A percentile compares a stretch with the other conserved stretches of the same genome.
Conservation (phyloP, 1,140 invertebrate species). For the Philopotamus ludificatus region DNA sequence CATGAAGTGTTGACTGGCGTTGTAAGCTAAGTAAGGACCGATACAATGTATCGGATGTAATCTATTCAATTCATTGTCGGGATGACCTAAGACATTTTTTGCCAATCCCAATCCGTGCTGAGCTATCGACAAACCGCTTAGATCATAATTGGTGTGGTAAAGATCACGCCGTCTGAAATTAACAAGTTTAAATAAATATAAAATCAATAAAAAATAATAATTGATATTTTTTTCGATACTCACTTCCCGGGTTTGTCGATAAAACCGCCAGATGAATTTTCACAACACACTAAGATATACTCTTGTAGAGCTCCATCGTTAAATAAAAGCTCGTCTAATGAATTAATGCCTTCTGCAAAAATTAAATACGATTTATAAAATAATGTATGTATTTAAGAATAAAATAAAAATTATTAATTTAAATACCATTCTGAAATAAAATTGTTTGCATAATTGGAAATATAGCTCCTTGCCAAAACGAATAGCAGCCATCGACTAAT, state of each 20-base stretch:
- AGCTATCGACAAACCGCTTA: constrained; percentile 92
- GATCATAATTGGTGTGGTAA: constrained; percentile 95
- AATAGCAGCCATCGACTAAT: constrained; percentile 97
- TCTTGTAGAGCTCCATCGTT: constrained; percentile 87
- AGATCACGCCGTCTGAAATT: constrained; percentile 77
- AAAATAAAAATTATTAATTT: background rate
- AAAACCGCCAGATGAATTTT: constrained; percentile 85
- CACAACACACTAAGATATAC: constrained; percentile 92
- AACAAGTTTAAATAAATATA: constrained; percentile 12
- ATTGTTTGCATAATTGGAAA: constrained; percentile 75
- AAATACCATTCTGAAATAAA: constrained; percentile 54
- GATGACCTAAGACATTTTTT: constrained; percentile 47
- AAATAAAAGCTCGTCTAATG: constrained; percentile 68
- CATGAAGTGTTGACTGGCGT: constrained; percentile 52
- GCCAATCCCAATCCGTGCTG: constrained; percentile 74
- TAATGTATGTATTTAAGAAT: background rate
- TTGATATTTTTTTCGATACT: constrained; percentile 46
- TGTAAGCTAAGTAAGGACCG: constrained; percentile 52
- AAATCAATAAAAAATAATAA: no score
- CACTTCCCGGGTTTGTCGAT: constrained; percentile 96
- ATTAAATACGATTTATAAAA: background rate
- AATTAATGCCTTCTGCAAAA: constrained; percentile 45
- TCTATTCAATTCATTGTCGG: constrained; percentile 50
- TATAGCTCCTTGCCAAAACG: constrained; percentile 95
- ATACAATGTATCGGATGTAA: constrained; percentile 54